Percentiles rank a stretch among this genome's conserved stretches.
Evolutionary conservation across 2,113 vertebrate genomes (phyloP).

Genomic region (Accipiter virgatus): DNA sequence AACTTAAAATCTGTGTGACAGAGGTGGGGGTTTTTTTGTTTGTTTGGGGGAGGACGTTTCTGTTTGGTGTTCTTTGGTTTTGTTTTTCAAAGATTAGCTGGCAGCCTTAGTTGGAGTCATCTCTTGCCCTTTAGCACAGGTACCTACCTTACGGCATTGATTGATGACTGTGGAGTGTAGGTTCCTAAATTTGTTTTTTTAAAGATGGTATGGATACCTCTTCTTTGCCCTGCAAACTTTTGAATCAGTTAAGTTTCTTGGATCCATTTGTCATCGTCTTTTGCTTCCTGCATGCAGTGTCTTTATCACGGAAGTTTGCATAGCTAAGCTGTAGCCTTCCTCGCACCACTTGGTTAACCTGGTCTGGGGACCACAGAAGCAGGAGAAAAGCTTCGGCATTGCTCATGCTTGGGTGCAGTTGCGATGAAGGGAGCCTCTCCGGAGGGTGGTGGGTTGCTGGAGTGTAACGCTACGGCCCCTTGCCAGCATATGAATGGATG

Average conservation of each 20-base stretch:
- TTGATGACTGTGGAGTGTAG: background rate
- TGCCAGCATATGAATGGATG: background rate
- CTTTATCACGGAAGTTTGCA: background rate
- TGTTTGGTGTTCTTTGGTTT: too few species aligned
- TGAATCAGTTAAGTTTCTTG: background rate
- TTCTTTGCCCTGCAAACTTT: background rate
- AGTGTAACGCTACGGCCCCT: rapidly evolving
- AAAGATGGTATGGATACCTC: background rate
- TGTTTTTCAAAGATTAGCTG: background rate
- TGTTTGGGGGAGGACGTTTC: too few species aligned
- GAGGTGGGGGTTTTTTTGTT: background rate
- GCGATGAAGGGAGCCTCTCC: background rate
- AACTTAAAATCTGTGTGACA: background rate
- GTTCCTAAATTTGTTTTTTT: background rate
- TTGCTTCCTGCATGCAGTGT: background rate
- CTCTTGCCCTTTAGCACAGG: background rate
- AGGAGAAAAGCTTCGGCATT: background rate
- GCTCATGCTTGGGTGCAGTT: rapidly evolving
- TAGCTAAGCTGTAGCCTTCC: background rate
- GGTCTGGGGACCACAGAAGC: background rate
- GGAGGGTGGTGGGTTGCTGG: background rate
- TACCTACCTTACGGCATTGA: background rate
- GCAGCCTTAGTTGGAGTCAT: background rate
- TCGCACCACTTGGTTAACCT: background rate
- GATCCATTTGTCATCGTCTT: background rate